A percentile compares a stretch with the other conserved stretches of the same genome.
These are phyloP conservation scores for Cancer borealis DNA, from an alignment of 2,888 invertebrate genomes.

Conservation along the genomic window DNA sequence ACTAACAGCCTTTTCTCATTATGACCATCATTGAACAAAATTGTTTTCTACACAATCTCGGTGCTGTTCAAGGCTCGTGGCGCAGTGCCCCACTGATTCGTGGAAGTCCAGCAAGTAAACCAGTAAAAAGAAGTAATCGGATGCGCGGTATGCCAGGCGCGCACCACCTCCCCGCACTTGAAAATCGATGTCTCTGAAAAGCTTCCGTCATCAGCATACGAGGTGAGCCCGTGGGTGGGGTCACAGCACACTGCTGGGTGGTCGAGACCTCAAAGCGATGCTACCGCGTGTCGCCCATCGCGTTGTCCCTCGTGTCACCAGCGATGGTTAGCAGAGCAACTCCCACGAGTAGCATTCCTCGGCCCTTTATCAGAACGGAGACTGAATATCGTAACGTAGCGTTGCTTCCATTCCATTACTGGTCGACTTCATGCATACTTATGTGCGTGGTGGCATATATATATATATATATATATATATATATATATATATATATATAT, in stretches of 20 bases:
- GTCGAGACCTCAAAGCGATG: not conserved
- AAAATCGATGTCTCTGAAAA: not conserved
- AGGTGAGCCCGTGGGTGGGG: not conserved
- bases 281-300: not conserved
- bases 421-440: not conserved
- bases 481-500: not conserved
- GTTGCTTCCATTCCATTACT: too few relatives aligned
- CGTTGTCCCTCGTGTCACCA: not conserved
- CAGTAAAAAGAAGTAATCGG: not conserved
- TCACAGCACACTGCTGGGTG: not conserved
- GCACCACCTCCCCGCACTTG: constrained; percentile 13
- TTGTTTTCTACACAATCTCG: not conserved
- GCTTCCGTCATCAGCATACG: not conserved
- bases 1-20: not conserved
- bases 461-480: not conserved
- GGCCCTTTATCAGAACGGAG: too few relatives aligned
- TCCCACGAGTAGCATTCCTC: not conserved
- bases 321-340: not conserved
- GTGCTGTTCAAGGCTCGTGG: not conserved
- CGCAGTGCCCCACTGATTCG: not conserved
- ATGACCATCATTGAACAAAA: not conserved
- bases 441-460: not conserved
- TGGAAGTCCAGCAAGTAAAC: not conserved
- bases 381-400: too few relatives aligned
- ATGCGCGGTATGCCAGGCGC: constrained; percentile 27